A percentile compares a stretch with the other conserved stretches of the same genome.
These are phyloP conservation scores for Ormia ochracea DNA, from an alignment of 2,888 invertebrate species.

Conservation along the genomic window DNA sequence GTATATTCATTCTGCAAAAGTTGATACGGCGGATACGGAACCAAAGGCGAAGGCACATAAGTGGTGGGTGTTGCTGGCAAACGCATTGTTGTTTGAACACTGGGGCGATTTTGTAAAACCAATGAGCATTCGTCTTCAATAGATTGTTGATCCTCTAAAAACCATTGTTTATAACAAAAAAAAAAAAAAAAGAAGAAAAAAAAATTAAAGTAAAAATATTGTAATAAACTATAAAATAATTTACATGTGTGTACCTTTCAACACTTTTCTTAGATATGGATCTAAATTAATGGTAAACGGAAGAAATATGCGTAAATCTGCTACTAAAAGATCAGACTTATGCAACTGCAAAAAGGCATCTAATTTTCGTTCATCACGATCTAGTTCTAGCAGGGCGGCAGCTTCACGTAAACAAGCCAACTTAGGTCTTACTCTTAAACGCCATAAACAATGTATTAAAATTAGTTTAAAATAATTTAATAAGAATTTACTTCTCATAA, in stretches of 20 bases:
- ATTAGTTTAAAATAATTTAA: background rate
- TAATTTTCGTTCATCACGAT: slow-evolving; percentile 95
- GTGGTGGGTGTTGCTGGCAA: slow-evolving; percentile 68
- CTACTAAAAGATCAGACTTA: slow-evolving; percentile 88
- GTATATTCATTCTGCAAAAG: slow-evolving; percentile 71
- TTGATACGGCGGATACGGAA: slow-evolving; percentile 71
- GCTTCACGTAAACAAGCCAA: slow-evolving; percentile 91
- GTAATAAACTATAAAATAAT: too few relatives aligned
- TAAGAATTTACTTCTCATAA: slow-evolving; percentile 90
- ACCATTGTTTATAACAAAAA: slow-evolving; percentile 3
- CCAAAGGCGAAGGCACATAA: slow-evolving; percentile 71
- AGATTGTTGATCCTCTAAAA: slow-evolving; percentile 83
- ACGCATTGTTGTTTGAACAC: slow-evolving; percentile 70
- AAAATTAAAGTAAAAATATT: too few relatives aligned
- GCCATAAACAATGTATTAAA: background rate
- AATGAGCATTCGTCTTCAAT: slow-evolving; percentile 79
- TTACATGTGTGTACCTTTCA: slow-evolving; percentile 86
- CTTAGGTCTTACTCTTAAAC: slow-evolving; percentile 84
- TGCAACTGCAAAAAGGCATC: slow-evolving; percentile 95
- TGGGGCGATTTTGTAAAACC: slow-evolving; percentile 73
- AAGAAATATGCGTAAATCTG: slow-evolving; percentile 94
- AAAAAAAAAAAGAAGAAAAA: background rate
- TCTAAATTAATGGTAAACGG: slow-evolving; percentile 99
- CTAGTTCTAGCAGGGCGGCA: slow-evolving; percentile 92
- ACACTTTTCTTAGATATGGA: slow-evolving; percentile 97